Evolutionary conservation across 1,140 invertebrate species (phyloP).

Genomic region (Hypothenemus hampei): DNA sequence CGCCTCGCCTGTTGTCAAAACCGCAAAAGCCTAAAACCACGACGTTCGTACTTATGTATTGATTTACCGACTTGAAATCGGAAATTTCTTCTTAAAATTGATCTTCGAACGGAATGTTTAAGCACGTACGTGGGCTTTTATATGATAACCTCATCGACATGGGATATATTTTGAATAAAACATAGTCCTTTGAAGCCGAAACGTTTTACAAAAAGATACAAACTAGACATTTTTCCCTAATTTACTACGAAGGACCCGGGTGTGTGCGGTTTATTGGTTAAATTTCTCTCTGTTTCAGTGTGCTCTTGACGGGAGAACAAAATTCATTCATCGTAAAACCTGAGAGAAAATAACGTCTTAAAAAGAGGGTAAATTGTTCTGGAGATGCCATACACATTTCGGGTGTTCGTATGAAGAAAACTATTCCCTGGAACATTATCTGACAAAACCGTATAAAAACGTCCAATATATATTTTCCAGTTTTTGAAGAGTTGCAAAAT

Average conservation of each 20-base stretch:
- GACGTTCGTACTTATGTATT: too few species aligned
- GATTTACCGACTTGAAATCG: background rate
- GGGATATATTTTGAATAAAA: too few species aligned
- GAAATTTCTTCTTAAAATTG: conserved; percentile 4
- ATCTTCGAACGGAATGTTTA: background rate
- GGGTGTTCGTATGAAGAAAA: conserved; percentile 5
- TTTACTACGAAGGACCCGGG: too few species aligned
- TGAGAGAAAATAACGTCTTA: background rate
- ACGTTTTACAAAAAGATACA: too few species aligned
- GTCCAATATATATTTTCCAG: background rate
- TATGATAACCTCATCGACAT: too few species aligned
- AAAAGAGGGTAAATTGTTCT: background rate
- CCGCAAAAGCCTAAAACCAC: too few species aligned
- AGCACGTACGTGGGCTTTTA: background rate
- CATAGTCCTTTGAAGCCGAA: too few species aligned
- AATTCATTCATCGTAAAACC: background rate
- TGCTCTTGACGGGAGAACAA: too few species aligned
- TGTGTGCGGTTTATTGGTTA: too few species aligned
- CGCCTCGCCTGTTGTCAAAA: too few species aligned
- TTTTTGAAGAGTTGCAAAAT: background rate
- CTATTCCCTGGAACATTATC: background rate
- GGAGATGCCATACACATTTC: background rate
- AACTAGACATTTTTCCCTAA: too few species aligned
- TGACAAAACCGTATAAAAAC: background rate
- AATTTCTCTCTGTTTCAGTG: too few species aligned